A percentile compares a stretch with the other conserved stretches of the same genome.
phyloP scores from a whole-genome alignment of 2,113 vertebrate species.

The Sarotherodon lohbergeri region DNA sequence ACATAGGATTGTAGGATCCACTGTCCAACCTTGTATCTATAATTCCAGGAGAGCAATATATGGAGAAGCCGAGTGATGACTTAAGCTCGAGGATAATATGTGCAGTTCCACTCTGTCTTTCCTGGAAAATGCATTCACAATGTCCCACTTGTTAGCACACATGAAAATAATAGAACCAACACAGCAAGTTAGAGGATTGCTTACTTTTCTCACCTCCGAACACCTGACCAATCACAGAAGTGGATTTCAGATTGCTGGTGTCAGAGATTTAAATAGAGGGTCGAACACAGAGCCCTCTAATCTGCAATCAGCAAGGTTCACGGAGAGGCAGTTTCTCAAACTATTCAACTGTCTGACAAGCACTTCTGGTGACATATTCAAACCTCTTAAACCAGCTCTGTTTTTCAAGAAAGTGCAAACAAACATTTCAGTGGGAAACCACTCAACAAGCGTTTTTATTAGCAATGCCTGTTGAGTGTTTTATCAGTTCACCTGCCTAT shows the following conservation, averaged over 20 bases:
- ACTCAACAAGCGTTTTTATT: not conserved
- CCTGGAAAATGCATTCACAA: not conserved
- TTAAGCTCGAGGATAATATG: not conserved
- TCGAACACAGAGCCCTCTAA: not conserved
- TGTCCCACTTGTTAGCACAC: not conserved
- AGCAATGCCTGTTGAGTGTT: not conserved
- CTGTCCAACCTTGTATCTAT: not conserved
- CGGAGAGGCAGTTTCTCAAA: not conserved
- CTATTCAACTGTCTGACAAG: not conserved
- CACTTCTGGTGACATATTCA: not conserved
- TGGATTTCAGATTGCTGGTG: not conserved
- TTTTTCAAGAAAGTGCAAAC: not conserved
- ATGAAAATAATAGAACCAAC: not conserved
- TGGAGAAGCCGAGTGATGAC: not conserved
- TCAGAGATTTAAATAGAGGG: not conserved
- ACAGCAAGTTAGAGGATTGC: not conserved
- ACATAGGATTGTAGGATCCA: not conserved
- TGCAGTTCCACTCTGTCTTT: not conserved
- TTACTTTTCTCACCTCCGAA: not conserved
- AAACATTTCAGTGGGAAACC: not conserved
- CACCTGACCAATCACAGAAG: not conserved
- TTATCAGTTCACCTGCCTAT: not conserved
- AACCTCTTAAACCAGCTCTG: not conserved
- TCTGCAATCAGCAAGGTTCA: not conserved
- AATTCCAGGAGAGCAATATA: not conserved